Conservation (phyloP, 2,888 invertebrate genomes). For the Polydrusus tereticollis region DNA sequence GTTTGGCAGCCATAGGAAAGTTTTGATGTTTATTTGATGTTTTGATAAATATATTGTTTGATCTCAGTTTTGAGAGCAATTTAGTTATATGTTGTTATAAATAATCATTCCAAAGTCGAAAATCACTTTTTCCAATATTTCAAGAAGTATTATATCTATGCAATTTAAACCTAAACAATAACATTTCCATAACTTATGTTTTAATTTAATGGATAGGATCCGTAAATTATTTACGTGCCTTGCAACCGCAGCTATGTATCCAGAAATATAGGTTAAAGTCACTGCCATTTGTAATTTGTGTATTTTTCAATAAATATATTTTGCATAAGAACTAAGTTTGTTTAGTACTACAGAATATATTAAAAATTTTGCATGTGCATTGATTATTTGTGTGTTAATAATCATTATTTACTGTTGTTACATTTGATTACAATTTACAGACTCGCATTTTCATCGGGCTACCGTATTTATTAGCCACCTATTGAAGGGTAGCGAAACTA, state of each 20-base stretch:
- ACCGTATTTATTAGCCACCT: too few species aligned
- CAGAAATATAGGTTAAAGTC: constrained; percentile 36
- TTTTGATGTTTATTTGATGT: constrained; percentile 22
- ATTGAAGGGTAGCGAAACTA: too few species aligned
- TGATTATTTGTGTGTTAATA: too few species aligned
- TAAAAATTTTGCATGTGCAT: too few species aligned
- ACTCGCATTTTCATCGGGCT: too few species aligned
- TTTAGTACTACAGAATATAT: background rate
- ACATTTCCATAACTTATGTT: constrained; percentile 11
- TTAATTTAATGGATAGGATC: constrained; percentile 13
- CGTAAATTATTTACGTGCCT: constrained; percentile 22
- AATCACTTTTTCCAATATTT: background rate
- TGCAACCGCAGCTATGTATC: constrained; percentile 22
- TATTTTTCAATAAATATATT: constrained; percentile 46
- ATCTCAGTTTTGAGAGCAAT: constrained; percentile 38
- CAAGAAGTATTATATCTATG: constrained; percentile 19
- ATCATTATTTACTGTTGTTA: too few species aligned
- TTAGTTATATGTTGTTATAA: constrained; percentile 38
- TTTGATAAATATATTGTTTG: constrained; percentile 40
- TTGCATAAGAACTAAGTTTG: constrained; percentile 22
- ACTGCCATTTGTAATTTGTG: constrained; percentile 48
- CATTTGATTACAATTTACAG: too few species aligned
- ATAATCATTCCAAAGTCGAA: constrained; percentile 14
- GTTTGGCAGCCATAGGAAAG: constrained; percentile 55
- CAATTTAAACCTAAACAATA: background rate